phyloP scores from a whole-genome alignment of 1,140 invertebrate genomes.

The Phenacoccus solenopsis region DNA sequence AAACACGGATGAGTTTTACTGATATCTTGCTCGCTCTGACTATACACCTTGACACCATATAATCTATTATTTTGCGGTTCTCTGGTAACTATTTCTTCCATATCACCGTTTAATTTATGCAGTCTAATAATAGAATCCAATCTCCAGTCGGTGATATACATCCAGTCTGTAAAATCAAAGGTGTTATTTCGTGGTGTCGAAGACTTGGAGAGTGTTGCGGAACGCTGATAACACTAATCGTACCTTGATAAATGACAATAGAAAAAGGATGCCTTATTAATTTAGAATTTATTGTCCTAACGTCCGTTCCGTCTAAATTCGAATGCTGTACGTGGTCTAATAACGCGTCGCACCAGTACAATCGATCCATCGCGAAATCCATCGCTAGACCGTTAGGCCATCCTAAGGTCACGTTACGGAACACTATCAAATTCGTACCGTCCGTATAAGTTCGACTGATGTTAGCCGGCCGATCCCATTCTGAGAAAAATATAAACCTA shows the following conservation, averaged over 20 bases:
- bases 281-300: constrained; percentile 76
- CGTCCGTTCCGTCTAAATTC: constrained; percentile 83
- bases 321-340: constrained; percentile 93
- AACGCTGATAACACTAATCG: too few species aligned
- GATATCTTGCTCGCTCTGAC: constrained; percentile 46
- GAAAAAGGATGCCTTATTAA: constrained; percentile 92
- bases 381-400: constrained; percentile 94
- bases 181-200: too few species aligned
- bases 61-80: constrained; percentile 82
- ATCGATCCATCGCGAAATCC: constrained; percentile 69
- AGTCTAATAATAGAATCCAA: constrained; percentile 86
- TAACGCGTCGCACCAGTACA: constrained; percentile 93
- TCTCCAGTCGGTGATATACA: constrained; percentile 97
- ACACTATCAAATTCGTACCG: constrained; percentile 71
- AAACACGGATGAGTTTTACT: constrained; percentile 67
- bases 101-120: constrained; percentile 74
- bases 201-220: too few species aligned
- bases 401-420: constrained; percentile 82
- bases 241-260: constrained; percentile 72
- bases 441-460: constrained; percentile 84
- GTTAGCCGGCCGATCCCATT: constrained; percentile 91
- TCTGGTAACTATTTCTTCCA: constrained; percentile 69
- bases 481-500: constrained; percentile 80
- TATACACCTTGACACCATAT: constrained; percentile 87
- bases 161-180: constrained; percentile 61